phyloP scores from a whole-genome alignment of 23 tunicate species.

The Botrylloides violaceus region DNA sequence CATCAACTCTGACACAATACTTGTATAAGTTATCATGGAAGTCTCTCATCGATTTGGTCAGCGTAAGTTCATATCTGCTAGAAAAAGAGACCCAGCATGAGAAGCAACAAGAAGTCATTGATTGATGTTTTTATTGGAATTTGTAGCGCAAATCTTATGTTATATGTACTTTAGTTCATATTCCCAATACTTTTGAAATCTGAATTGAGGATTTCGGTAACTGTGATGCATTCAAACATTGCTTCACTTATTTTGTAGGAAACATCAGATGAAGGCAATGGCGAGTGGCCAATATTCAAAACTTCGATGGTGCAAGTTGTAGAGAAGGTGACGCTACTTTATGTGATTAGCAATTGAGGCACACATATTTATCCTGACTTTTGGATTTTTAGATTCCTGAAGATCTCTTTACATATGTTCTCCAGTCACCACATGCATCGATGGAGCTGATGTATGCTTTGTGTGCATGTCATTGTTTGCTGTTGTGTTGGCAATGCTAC shows the following conservation, averaged over 20 bases:
- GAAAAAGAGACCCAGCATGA: not conserved
- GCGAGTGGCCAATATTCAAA: not conserved
- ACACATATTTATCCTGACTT: not conserved
- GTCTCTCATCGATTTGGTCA: slow-evolving; percentile 39
- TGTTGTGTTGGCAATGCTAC: slow-evolving; percentile 46
- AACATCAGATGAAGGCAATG: not conserved
- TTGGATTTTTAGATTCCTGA: slow-evolving; percentile 7
- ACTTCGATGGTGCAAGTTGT: not conserved
- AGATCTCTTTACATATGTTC: not conserved
- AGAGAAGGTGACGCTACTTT: not conserved
- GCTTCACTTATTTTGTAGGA: no score
- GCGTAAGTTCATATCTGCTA: not conserved
- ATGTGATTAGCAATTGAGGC: no score
- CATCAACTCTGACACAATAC: slow-evolving; percentile 65
- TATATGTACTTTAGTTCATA: no score
- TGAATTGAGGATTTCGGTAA: no score
- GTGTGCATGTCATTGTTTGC: slow-evolving; percentile 58
- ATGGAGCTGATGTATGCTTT: slow-evolving; percentile 25
- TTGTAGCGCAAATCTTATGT: no score
- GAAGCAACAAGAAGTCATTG: not conserved
- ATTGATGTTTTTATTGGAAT: not conserved
- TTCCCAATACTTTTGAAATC: no score
- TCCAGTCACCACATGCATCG: not conserved
- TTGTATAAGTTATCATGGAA: slow-evolving; percentile 85
- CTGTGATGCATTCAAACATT: no score